Evolutionary conservation across 2,888 invertebrate genomes (phyloP).

Genomic region (Plagodis pulveraria): DNA sequence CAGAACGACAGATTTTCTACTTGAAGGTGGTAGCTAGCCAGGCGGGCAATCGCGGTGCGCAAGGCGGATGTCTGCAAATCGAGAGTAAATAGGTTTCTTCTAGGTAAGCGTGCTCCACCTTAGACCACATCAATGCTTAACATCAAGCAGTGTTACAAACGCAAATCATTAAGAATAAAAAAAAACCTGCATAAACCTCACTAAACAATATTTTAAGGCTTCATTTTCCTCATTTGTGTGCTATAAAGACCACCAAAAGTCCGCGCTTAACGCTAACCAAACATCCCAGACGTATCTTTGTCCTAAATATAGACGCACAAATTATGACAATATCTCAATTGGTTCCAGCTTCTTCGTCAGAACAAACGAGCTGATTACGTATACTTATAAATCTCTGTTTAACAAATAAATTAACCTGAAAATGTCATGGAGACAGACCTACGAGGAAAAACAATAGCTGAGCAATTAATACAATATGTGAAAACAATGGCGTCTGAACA

Average conservation of each 20-base stretch:
- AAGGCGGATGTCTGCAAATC: too few species aligned
- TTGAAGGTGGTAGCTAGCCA: too few species aligned
- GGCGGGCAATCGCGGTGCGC: too few species aligned
- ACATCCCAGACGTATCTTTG: constrained; percentile 15
- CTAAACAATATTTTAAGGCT: too few species aligned
- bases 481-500: constrained; percentile 39
- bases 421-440: constrained; percentile 38
- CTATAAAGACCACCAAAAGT: constrained; percentile 8
- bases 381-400: constrained; percentile 22
- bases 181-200: too few species aligned
- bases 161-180: too few species aligned
- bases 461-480: constrained; percentile 57
- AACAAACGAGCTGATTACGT: constrained; percentile 36
- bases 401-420: constrained; percentile 29
- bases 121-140: too few species aligned
- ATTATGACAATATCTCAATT: constrained; percentile 35
- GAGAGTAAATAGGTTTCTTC: too few species aligned
- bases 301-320: constrained; percentile 34
- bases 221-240: too few species aligned
- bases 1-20: too few species aligned
- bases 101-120: too few species aligned
- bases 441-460: constrained; percentile 18
- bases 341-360: constrained; percentile 25
- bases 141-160: too few species aligned
- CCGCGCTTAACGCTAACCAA: constrained; percentile 7